These are phyloP conservation scores for Blastomussa wellsi DNA, from an alignment of 92 coral and sea anemone species.

Conservation along the genomic window DNA sequence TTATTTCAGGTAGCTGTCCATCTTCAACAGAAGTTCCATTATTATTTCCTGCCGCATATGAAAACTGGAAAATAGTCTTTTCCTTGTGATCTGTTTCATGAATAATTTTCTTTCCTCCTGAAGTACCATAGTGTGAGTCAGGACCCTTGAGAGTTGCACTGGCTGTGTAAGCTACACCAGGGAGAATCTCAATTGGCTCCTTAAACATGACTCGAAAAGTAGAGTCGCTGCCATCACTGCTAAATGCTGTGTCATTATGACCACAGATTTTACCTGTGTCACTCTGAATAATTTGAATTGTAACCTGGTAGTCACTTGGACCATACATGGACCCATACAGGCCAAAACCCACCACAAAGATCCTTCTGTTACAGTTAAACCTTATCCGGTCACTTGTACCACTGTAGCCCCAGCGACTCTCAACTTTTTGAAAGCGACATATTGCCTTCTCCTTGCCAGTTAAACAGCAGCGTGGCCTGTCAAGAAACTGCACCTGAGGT, in stretches of 20 bases:
- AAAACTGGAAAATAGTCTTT: slow-evolving; percentile 86
- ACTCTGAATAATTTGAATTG: slow-evolving; percentile 72
- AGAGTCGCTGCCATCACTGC: slow-evolving; percentile 89
- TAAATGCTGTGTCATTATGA: slow-evolving; percentile 92
- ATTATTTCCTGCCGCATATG: slow-evolving; percentile 93
- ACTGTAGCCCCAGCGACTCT: slow-evolving; percentile 99
- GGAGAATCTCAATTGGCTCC: slow-evolving; percentile 85
- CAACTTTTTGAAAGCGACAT: slow-evolving; percentile 85
- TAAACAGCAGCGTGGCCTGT: slow-evolving; percentile 92
- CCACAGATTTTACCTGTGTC: slow-evolving; percentile 86
- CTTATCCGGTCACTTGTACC: slow-evolving; percentile 98
- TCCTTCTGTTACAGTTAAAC: slow-evolving; percentile 80
- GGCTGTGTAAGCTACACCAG: slow-evolving; percentile 83
- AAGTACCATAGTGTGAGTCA: slow-evolving; percentile 96
- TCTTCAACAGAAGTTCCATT: slow-evolving; percentile 98
- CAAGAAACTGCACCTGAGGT: slow-evolving; percentile 87
- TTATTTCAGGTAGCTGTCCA: slow-evolving; percentile 97
- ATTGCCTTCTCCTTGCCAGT: slow-evolving; percentile 93
- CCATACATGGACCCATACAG: slow-evolving; percentile 97
- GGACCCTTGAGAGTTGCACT: slow-evolving; percentile 94
- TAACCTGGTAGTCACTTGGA: slow-evolving; percentile 95
- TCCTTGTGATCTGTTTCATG: slow-evolving; percentile 83
- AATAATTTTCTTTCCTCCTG: slow-evolving; percentile 86
- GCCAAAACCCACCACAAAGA: slow-evolving; percentile 95
- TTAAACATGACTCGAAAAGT: slow-evolving; percentile 96